A percentile compares a stretch with the other conserved stretches of the same genome.
phyloP scores from a whole-genome alignment of 2,113 vertebrate species.

The Vidua chalybeata region DNA sequence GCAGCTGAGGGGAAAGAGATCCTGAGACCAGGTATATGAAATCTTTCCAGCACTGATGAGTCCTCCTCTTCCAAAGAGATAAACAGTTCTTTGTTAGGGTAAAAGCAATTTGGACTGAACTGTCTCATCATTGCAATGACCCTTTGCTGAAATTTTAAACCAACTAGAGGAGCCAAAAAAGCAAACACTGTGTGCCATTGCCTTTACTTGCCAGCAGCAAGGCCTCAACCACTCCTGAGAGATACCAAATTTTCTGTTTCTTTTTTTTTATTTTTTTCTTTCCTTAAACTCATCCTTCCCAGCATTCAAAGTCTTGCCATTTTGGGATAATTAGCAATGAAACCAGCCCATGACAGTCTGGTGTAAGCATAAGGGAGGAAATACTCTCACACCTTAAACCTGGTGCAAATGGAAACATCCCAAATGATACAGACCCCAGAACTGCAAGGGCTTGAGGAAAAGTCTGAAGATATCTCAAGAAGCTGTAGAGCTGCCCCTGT shows the following conservation, averaged over 20 bases:
- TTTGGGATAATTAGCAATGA: background rate
- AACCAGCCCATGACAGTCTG: background rate
- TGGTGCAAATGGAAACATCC: background rate
- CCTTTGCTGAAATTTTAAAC: background rate
- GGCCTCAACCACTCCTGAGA: background rate
- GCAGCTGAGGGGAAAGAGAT: constrained; percentile 7
- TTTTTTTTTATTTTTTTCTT: background rate
- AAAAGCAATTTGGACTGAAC: background rate
- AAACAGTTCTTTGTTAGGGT: background rate
- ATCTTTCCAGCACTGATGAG: background rate
- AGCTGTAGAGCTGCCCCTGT: background rate
- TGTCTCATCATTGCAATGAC: background rate
- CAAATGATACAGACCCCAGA: background rate
- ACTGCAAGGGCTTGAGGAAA: background rate
- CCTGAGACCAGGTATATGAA: background rate
- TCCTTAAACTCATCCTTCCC: background rate
- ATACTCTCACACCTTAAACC: background rate
- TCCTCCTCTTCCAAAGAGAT: background rate
- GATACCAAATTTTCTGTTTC: background rate
- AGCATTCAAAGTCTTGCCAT: background rate
- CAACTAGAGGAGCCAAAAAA: background rate
- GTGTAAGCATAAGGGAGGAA: background rate
- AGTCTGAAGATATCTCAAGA: background rate
- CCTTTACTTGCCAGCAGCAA: background rate
- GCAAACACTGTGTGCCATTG: background rate